Evolutionary conservation across 2,797 vertebrate species (phyloP), one percentile per base, ranked within the genome.

Genomic region (Petrocephalus sullivani): DNA sequence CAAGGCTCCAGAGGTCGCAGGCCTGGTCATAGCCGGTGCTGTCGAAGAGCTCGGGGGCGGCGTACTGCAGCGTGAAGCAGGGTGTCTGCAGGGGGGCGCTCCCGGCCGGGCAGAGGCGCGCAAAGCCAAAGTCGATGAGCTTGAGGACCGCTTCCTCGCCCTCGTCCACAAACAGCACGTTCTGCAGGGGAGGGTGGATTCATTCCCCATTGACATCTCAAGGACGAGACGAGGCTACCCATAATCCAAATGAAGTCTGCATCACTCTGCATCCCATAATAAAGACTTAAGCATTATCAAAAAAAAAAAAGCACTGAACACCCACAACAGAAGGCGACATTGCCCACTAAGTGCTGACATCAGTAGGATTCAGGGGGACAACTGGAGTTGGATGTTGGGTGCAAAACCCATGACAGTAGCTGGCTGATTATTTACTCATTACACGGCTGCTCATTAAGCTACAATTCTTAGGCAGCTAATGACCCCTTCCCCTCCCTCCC

Each of bases 1-100:
- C 97, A 0, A 98, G 96, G 92, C 97, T 98, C 97, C 97, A 98
- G 91, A 98, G 96, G 92, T 98, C 97, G 2, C 97, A 98, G 88
- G 97, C 96, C 92, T 98, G 97, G 90, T 98, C 97, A 1, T 98
- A 98, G 54, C 97, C 97, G 0, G 96, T 95, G 1, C 95, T 96
- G 51, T 97, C 96, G 86, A 98, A 96, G 86, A 98, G 96, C 91
- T 98, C 97, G 0, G 97, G 97, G 0, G 97, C 97, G 0, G 97
- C 97, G 0, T 98, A 98, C 94, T 98, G 97, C 94, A 98, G 93
- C 0, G 97, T 98, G 93, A 98, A 98, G 94, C 97, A 98, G 1
- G 97, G 97, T 0, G 97, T 98, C 94, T 98, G 97, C 91, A 98
- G 94, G 87, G 97, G 90, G 91, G 96, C 87, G 88, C 96, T 95